Conservation (phyloP, 2,113 vertebrate species). For the Epinephelus fuscoguttatus region DNA sequence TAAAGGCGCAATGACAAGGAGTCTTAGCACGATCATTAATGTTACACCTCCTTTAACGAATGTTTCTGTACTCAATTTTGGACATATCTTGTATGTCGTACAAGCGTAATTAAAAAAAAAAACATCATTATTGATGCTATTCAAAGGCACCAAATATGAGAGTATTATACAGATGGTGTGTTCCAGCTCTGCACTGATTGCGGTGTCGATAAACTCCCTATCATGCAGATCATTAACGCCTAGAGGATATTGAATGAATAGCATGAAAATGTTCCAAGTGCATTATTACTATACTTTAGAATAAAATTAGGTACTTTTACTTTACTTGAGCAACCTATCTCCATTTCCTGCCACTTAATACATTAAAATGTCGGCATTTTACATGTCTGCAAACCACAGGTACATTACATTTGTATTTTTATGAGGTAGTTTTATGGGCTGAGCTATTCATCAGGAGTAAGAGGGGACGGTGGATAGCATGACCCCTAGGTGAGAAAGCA, state of each 20-base stretch:
- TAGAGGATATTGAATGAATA: too few relatives aligned
- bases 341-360: neutral
- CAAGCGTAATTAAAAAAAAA: neutral
- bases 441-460: too few relatives aligned
- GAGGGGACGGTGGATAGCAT: too few relatives aligned
- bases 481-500: too few relatives aligned
- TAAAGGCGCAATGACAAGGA: neutral
- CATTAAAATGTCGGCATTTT: too few relatives aligned
- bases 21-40: neutral
- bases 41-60: neutral
- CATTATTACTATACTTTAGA: neutral
- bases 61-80: neutral
- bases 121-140: too few relatives aligned
- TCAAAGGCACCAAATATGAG: neutral
- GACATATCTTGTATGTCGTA: neutral
- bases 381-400: too few relatives aligned
- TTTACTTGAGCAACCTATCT: neutral
- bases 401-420: too few relatives aligned
- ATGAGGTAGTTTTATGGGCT: too few relatives aligned
- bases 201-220: neutral
- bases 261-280: neutral
- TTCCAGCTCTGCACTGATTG: neutral
- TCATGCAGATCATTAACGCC: too few relatives aligned
- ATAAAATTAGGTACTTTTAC: neutral
- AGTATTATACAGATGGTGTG: neutral